Evolutionary conservation across 2,888 invertebrate species (phyloP), one percentile per base, ranked within the genome.

Genomic region (Neria commutata): DNA sequence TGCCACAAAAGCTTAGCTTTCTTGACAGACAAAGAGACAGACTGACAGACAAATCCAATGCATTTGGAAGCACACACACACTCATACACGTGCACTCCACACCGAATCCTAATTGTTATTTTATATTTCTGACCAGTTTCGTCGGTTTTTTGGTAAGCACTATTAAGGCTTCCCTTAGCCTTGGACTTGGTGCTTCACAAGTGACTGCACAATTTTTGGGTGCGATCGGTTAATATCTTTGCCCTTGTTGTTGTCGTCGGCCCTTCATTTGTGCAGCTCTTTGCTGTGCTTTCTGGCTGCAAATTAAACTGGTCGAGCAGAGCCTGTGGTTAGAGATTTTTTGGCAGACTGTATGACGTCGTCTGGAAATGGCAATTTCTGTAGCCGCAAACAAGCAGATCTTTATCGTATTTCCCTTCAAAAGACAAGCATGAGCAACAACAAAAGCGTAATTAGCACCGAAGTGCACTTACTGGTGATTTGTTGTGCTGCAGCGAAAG

Each of bases 291-390:
- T 51, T 37, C 19, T 17, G 17, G 19, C 5, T 42, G 21, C 4
- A 42, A 42, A 21, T 19, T 17, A 42, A 42, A 42, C 34, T 37
- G 37, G 19, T 52, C 40, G 23, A 8, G 16, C 21, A 21, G 17
- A 34, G 19, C 2, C 24, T 51, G 47, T 47, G 29, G 34, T 29
- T 47, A 19, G 25, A 14, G 2, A 29, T 19, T 53, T 24, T 34
- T 34, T 67, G 58, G 61, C 69, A 71, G 75, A 75, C 75, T 68
- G 76, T 76, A 73, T 75, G 75, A 70, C 75, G 65, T 67, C 65
- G 40, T 58, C 58, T 56, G 60, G 59, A 67, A 60, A 56, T 51
- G 68, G 63, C 69, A 66, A 66, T 19, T 17, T 42, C 42, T 19
- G 3, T 72, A 73, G 67, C 66, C 64, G 60, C 63, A 61, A 65